These are phyloP conservation scores for Caenorhabditis macrosperma DNA, from an alignment of 2,888 invertebrate genomes.

Conservation along the genomic window DNA sequence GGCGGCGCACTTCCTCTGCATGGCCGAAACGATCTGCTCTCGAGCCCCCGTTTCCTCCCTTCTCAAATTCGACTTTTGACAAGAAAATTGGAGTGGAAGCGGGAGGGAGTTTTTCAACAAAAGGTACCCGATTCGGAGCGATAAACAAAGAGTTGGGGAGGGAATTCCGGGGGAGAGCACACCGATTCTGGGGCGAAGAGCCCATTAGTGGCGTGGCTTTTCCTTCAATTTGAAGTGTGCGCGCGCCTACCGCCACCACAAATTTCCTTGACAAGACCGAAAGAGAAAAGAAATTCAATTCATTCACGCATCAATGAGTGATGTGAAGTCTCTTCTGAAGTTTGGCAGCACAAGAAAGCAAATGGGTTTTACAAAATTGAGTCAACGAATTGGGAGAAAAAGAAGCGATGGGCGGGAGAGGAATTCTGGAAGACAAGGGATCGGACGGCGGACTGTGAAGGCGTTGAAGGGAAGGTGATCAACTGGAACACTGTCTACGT, in stretches of 20 bases:
- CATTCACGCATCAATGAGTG: conserved; percentile 57
- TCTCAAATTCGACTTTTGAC: conserved; percentile 51
- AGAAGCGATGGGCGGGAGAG: not conserved
- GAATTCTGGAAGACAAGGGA: not conserved
- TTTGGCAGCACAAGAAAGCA: conserved; percentile 32
- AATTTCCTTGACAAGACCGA: conserved; percentile 48
- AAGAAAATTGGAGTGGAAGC: conserved; percentile 31
- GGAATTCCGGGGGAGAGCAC: conserved; percentile 12
- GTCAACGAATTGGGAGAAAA: conserved; percentile 9
- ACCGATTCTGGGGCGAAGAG: not conserved
- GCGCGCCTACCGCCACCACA: conserved; percentile 11
- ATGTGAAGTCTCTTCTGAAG: conserved; percentile 45
- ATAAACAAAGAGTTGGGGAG: conserved; percentile 14
- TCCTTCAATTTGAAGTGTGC: conserved; percentile 38
- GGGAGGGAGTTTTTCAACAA: not conserved
- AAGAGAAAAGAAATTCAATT: conserved; percentile 54
- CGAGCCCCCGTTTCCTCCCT: not conserved
- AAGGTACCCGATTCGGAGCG: not conserved
- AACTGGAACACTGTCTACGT: not conserved
- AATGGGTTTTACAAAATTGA: conserved; percentile 53
- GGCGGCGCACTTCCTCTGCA: conserved; percentile 46
- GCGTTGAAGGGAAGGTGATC: too few species aligned
- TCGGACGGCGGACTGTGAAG: too few species aligned
- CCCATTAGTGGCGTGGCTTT: conserved; percentile 17
- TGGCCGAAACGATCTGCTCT: conserved; percentile 23